Percentiles rank a stretch among this genome's conserved stretches.
phyloP scores from a whole-genome alignment of 2,888 invertebrate genomes.

The Norana najaformis region DNA sequence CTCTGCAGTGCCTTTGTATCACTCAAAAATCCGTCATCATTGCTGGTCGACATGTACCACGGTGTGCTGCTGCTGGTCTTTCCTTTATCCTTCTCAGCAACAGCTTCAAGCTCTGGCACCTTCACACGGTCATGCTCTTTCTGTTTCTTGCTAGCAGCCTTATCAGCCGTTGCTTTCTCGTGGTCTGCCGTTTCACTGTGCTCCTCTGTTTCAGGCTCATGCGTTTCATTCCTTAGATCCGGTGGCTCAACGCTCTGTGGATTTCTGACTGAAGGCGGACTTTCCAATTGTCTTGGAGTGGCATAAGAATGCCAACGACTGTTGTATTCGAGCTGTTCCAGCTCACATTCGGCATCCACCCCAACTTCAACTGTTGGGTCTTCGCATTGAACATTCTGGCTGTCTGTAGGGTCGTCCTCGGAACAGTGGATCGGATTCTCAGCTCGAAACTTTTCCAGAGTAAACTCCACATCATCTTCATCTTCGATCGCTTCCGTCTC shows the following conservation, averaged over 20 bases:
- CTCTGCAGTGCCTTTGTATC: conserved; percentile 9
- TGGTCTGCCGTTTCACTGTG: not conserved
- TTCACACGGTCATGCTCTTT: not conserved
- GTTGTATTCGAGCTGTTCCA: not conserved
- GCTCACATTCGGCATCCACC: not conserved
- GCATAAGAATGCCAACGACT: conserved; percentile 19
- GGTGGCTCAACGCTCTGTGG: not conserved
- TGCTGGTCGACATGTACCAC: conserved; percentile 1
- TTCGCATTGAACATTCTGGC: not conserved
- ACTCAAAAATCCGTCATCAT: not conserved
- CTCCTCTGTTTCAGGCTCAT: not conserved
- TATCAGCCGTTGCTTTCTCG: not conserved
- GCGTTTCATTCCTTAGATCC: not conserved
- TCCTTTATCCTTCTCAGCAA: conserved; percentile 1
- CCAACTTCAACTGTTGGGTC: not conserved
- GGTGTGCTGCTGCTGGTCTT: not conserved
- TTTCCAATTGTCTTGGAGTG: conserved; percentile 8
- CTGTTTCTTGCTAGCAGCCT: not conserved
- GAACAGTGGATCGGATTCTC: not conserved
- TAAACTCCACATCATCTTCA: not conserved
- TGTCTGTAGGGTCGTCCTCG: not conserved
- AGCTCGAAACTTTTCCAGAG: not conserved
- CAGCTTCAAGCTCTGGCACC: not conserved
- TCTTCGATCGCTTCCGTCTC: not conserved
- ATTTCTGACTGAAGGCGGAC: not conserved